These are phyloP conservation scores for Drymonia ruficornis DNA, from an alignment of 2,888 invertebrate species.

Conservation along the genomic window DNA sequence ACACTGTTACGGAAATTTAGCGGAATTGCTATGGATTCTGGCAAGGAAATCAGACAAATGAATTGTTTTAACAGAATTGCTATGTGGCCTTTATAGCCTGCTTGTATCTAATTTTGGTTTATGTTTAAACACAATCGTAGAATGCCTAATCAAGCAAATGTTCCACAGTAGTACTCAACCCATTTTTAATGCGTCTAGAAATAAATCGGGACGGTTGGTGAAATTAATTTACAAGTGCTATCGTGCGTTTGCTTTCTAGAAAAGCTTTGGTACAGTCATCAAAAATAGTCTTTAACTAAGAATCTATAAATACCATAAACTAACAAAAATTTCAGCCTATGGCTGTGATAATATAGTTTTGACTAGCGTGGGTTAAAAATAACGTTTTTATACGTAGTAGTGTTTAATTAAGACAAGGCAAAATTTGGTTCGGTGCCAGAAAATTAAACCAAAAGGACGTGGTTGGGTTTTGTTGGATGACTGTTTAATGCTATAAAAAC, in stretches of 20 bases:
- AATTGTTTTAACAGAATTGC: too few species aligned
- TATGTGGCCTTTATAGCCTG: too few species aligned
- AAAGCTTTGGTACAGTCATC: constrained; percentile 11
- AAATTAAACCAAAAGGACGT: neutral
- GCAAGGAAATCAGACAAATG: too few species aligned
- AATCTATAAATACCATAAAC: too few species aligned
- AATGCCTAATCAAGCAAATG: neutral
- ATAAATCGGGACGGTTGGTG: constrained; percentile 12
- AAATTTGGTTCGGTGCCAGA: neutral
- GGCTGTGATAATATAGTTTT: too few species aligned
- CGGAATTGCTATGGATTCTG: too few species aligned
- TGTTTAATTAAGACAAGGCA: neutral
- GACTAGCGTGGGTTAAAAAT: neutral
- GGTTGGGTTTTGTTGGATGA: neutral
- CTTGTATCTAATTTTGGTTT: too few species aligned
- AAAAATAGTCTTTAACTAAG: neutral
- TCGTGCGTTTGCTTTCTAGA: constrained; percentile 13
- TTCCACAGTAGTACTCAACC: neutral
- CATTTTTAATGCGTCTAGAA: constrained; percentile 8
- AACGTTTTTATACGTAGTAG: neutral
- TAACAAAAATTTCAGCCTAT: too few species aligned
- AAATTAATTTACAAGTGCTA: constrained; percentile 22
- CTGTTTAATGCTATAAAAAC: too few species aligned
- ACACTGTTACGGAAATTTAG: too few species aligned
- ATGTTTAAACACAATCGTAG: neutral